These are phyloP conservation scores for Drosophila sucinea DNA, from an alignment of 1,140 invertebrate species.

Conservation along the genomic window DNA sequence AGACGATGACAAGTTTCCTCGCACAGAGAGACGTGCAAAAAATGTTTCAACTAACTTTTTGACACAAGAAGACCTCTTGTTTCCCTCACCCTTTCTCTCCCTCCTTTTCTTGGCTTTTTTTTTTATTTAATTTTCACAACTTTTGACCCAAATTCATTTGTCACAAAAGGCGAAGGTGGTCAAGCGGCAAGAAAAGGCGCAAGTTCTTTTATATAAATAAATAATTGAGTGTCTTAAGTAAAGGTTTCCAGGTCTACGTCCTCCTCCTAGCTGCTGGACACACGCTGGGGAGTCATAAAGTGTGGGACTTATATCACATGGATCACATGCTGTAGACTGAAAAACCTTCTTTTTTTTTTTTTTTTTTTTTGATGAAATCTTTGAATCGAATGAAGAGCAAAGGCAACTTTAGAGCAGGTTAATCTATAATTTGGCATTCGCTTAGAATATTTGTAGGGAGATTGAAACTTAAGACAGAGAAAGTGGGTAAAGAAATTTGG, in stretches of 20 bases:
- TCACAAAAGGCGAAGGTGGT: slow-evolving; percentile 51
- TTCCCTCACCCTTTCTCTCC: background rate
- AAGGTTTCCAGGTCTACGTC: slow-evolving; percentile 11
- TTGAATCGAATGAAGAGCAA: background rate
- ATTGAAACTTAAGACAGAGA: no score
- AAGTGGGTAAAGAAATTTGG: no score
- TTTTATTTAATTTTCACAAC: slow-evolving; percentile 74
- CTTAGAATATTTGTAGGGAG: no score
- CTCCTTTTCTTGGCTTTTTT: slow-evolving; percentile 31
- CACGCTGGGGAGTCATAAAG: slow-evolving; percentile 3
- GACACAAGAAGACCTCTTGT: slow-evolving; percentile 6
- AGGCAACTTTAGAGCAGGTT: background rate
- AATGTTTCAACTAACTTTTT: background rate
- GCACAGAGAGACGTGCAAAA: background rate
- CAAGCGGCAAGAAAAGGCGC: slow-evolving; percentile 55
- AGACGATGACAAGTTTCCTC: slow-evolving; percentile 17
- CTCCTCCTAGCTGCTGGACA: background rate
- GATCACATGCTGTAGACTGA: background rate
- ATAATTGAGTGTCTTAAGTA: slow-evolving; percentile 54
- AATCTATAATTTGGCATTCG: no score
- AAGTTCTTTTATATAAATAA: slow-evolving; percentile 65
- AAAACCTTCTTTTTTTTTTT: background rate
- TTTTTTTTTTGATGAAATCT: background rate
- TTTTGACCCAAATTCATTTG: slow-evolving; percentile 80
- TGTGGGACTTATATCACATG: slow-evolving; percentile 1